Percentiles rank a stretch among this genome's conserved stretches.
phyloP scores from a whole-genome alignment of 2,113 vertebrate species.

The Crotalus horridus region DNA sequence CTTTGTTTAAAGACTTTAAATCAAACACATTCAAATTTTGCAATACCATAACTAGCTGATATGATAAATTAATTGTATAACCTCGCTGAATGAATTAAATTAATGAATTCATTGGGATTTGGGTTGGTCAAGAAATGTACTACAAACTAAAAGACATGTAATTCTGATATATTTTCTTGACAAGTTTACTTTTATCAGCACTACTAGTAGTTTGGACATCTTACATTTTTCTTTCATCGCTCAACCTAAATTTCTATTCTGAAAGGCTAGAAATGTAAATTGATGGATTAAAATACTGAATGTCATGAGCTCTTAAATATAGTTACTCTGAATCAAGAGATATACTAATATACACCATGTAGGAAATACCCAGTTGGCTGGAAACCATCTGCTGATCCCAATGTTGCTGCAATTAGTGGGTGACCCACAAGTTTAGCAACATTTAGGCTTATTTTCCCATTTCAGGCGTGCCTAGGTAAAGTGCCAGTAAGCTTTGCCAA shows the following conservation, averaged over 20 bases:
- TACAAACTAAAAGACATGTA: background rate
- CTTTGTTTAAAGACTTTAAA: background rate
- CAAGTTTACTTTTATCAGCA: background rate
- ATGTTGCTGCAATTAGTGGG: background rate
- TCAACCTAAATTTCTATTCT: background rate
- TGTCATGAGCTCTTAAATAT: background rate
- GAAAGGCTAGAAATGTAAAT: background rate
- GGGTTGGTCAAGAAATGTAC: background rate
- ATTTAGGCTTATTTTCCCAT: background rate
- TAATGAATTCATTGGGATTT: background rate
- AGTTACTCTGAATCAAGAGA: background rate
- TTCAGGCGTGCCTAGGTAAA: background rate
- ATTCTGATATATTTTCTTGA: background rate
- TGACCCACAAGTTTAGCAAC: background rate
- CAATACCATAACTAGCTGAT: background rate
- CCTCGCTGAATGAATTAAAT: background rate
- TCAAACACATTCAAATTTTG: background rate
- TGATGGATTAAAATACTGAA: background rate
- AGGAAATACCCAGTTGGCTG: background rate
- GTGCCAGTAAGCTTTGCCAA: background rate
- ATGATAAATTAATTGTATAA: background rate
- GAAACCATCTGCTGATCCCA: background rate
- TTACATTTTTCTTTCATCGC: background rate
- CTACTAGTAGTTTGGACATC: background rate
- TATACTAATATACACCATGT: background rate